These are phyloP conservation scores for Megamerina dolium DNA, from an alignment of 2,888 invertebrate genomes.

Conservation along the genomic window DNA sequence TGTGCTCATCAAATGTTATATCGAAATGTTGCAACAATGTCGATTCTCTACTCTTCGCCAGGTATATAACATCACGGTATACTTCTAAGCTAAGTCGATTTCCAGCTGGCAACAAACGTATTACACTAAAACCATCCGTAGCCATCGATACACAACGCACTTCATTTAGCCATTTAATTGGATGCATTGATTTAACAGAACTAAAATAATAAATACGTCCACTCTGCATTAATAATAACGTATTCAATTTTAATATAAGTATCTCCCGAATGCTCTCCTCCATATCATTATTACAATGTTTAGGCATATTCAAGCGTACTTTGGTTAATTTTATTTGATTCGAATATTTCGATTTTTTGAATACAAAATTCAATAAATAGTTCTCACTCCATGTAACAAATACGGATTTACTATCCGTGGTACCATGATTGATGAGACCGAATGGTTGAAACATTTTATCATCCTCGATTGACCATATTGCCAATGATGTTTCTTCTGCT, in stretches of 20 bases:
- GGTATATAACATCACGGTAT: constrained; percentile 34
- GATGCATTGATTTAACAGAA: constrained; percentile 39
- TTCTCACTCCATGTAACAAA: constrained; percentile 45
- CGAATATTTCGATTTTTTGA: constrained; percentile 32
- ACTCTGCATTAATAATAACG: constrained; percentile 35
- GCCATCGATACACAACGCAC: constrained; percentile 34
- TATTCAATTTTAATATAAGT: constrained; percentile 41
- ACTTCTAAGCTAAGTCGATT: constrained; percentile 31
- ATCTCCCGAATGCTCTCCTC: constrained; percentile 30
- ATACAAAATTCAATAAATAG: constrained; percentile 41
- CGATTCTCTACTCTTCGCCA: constrained; percentile 28
- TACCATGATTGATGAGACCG: constrained; percentile 38
- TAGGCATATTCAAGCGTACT: constrained; percentile 28
- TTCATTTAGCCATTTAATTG: constrained; percentile 33
- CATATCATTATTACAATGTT: constrained; percentile 17
- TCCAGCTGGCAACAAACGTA: constrained; percentile 27
- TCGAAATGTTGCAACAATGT: constrained; percentile 32
- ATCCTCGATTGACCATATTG: no score
- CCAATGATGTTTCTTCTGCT: no score
- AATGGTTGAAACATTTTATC: constrained; percentile 41
- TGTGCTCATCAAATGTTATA: constrained; percentile 40
- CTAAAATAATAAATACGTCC: constrained; percentile 42
- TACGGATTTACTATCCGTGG: constrained; percentile 34
- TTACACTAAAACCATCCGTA: constrained; percentile 37
- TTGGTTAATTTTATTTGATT: constrained; percentile 30